Base-by-base conservation (phyloP, 2,113 vertebrate species). In the Pongo pygmaeus region DNA sequence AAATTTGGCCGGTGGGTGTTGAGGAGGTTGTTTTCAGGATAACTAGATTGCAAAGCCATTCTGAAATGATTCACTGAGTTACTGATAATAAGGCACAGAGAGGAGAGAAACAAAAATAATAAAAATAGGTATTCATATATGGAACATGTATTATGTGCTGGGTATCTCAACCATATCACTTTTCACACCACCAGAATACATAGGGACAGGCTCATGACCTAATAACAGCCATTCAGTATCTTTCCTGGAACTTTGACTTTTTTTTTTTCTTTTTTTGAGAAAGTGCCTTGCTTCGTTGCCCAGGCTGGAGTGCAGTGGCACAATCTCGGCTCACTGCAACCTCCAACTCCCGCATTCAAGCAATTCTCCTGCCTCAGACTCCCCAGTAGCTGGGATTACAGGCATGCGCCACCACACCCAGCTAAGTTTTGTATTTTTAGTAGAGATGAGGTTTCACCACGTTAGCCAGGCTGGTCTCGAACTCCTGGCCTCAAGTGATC, bases 1-100 rank as follows among this genome's bases (percentile, higher is more conserved):
- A 93, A 93, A 97, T 96, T 89, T 38, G n/a, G 12, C 61, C 92
- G 67, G 77, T 98, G 86, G 93, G 77, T 96, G 88, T 97, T 89
- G n/a, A 86, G 74, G 75, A 87, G 90, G 85, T 57, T 96, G 79
- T 96, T 89, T 93, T 89, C 48, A 79, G 78, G 74, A 95, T 79
- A 94, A 96, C 48, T 64, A 61, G 78, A 70, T 81, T 89, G 79
- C 89, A 84, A 80, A 97, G 91, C 79, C 43, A 96, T 84, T 94
- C 94, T 89, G 59, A 69, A 91, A 93, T 96, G 88, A 96, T 97
- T 96, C 64, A 92, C 83, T 27, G 70, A 91, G 27, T 86, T 95
- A 55, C 92, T 92, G 89, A 30, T 91, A 86, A 96, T 88, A 89
- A 93, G 48, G 64, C 22, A 43, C 52, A 87, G 43, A 32, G 75